Evolutionary conservation across 2,888 invertebrate genomes (phyloP).

Genomic region (Mongoloraphidia duomilia): DNA sequence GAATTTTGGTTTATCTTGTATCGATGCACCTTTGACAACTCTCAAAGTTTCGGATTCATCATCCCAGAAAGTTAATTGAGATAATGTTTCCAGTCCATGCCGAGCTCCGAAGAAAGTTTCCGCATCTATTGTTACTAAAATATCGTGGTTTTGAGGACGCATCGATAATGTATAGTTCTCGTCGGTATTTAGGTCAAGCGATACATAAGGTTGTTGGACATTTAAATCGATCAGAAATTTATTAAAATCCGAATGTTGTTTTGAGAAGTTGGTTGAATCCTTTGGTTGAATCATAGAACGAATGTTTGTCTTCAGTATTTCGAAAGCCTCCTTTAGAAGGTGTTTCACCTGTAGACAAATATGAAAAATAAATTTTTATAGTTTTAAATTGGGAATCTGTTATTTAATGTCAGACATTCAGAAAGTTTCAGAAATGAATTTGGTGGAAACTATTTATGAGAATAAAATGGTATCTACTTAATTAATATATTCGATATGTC

Average conservation of each 20-base stretch:
- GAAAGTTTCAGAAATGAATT: no score
- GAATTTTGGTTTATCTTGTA: conserved; percentile 67
- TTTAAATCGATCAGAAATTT: conserved; percentile 35
- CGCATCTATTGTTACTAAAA: conserved; percentile 48
- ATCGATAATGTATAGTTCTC: conserved; percentile 60
- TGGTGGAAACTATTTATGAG: no score
- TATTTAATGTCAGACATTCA: no score
- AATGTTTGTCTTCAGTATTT: conserved; percentile 31
- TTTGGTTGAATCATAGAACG: conserved; percentile 14
- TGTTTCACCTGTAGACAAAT: conserved; percentile 21
- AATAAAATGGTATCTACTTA: no score
- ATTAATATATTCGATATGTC: no score
- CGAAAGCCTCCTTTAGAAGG: conserved; percentile 36
- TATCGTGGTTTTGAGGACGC: conserved; percentile 31
- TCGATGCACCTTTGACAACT: conserved; percentile 46
- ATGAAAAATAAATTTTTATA: background rate
- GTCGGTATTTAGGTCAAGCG: conserved; percentile 50
- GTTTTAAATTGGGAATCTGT: no score
- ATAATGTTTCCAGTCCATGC: conserved; percentile 61
- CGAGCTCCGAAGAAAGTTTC: conserved; percentile 63
- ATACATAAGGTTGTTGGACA: conserved; percentile 35
- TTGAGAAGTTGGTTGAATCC: conserved; percentile 17
- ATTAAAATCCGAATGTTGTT: conserved; percentile 21
- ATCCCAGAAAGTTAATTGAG: conserved; percentile 40
- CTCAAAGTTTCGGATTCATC: conserved; percentile 35